These are phyloP conservation scores for Enteromius paludinosus DNA, from an alignment of 2,797 vertebrate genomes.

Conservation along the genomic window DNA sequence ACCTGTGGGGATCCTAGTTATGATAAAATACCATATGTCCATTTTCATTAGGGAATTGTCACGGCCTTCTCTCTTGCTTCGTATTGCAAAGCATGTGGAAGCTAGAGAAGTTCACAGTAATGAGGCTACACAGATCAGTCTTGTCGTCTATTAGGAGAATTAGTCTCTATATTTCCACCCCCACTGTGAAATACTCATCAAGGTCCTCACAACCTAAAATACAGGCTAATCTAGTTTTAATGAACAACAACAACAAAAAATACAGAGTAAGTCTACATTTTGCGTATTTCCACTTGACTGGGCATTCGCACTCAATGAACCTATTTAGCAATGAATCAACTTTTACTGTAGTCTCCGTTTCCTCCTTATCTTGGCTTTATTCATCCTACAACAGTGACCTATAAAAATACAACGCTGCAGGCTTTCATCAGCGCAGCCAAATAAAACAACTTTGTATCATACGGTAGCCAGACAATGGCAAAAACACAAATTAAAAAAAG, in stretches of 20 bases:
- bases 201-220: not conserved
- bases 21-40: conserved; percentile 42
- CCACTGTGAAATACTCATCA: conserved; percentile 26
- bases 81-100: not conserved
- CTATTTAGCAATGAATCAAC: not conserved
- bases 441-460: conserved; percentile 40
- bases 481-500: conserved; percentile 42
- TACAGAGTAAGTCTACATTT: not conserved
- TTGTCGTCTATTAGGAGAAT: conserved; percentile 24
- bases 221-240: conserved; percentile 3
- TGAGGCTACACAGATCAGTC: conserved; percentile 16
- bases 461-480: conserved; percentile 27
- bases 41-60: conserved; percentile 27
- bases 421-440: conserved; percentile 47
- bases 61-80: not conserved
- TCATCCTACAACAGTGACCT: conserved; percentile 23
- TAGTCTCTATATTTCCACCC: conserved; percentile 11
- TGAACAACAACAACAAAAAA: not conserved
- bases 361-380: not conserved
- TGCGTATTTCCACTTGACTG: not conserved
- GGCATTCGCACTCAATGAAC: not conserved
- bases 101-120: conserved; percentile 17
- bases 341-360: not conserved
- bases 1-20: conserved; percentile 39
- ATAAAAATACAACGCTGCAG: conserved; percentile 19